Evolutionary conservation across 1,140 invertebrate genomes (phyloP), one percentile per base, ranked within the genome.

Genomic region (Reticulitermes speratus): DNA sequence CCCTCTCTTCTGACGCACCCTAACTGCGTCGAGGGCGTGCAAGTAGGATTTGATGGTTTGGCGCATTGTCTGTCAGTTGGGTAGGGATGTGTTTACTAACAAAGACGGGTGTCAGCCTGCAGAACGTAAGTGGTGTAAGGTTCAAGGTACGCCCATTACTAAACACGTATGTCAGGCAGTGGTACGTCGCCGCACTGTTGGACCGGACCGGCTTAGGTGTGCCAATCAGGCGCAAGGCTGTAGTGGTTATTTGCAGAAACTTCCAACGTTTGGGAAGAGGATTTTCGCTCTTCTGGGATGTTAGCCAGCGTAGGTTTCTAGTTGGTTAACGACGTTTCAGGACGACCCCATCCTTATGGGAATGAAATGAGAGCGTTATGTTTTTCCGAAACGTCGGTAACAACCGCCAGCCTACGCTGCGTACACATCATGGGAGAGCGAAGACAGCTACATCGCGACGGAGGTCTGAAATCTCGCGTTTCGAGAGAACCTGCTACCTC

Each of bases 81-180:
- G n/a, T 75, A 30, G 65, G 65, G n/a, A 75, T 75, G n/a, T 75
- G 65, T 75, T 75, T 75, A 75, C 65, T 30, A 75, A 75, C 65
- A 75, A 30, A 6, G 65, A 0, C 30, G n/a, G 65, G 7, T 0
- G 30, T 11, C 0, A n/a, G n/a, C n/a, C 65, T 9, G 3, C 9
- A 8, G 7, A 75, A 75, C 65, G n/a, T 30, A 75, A 75, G n/a
- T 14, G 65, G n/a, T 75, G n/a, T 75, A 75, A 59, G 55, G 55
- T 6, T 59, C 52, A 55, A 69, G 12, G 65, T 69, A 52, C n/a
- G n/a, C 3, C 5, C 23, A 7, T 3, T 65, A 9, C 7, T 65
- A 9, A 5, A n/a, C 2, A 69, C 8, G n/a, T 69, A n/a, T 16
- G 65, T 69, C 65, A 69, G 3, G 19, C n/a, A n/a, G 9, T 12